These are phyloP conservation scores for Odiellus spinosus DNA, from an alignment of 2,888 invertebrate genomes.

Conservation along the genomic window DNA sequence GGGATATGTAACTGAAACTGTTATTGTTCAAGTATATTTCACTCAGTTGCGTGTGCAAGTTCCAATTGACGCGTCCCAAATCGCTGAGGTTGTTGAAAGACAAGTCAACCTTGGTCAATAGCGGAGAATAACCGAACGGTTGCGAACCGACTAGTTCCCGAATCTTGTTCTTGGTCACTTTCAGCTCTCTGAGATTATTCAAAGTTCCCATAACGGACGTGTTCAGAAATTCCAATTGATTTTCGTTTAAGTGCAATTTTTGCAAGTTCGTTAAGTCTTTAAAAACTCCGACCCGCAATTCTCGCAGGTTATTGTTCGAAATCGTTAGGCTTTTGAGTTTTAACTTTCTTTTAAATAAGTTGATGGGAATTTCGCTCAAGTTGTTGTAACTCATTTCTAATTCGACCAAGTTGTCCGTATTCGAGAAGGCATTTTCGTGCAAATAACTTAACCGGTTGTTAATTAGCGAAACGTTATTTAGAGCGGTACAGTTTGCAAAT, in stretches of 20 bases:
- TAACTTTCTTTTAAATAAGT: constrained; percentile 10
- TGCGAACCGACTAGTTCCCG: constrained; percentile 37
- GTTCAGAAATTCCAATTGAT: constrained; percentile 8
- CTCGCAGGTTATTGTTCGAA: constrained; percentile 11
- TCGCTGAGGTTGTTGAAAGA: constrained; percentile 44
- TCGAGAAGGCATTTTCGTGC: constrained; percentile 14
- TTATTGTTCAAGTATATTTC: constrained; percentile 18
- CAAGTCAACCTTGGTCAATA: constrained; percentile 52
- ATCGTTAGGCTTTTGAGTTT: constrained; percentile 10
- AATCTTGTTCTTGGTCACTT: constrained; percentile 43
- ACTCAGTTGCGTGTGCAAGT: constrained; percentile 14
- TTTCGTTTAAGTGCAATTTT: constrained; percentile 8
- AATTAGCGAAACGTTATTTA: not conserved
- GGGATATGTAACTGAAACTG: constrained; percentile 6
- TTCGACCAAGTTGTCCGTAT: constrained; percentile 14
- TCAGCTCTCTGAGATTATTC: constrained; percentile 34
- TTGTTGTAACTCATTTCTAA: constrained; percentile 18
- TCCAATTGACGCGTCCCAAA: constrained; percentile 37
- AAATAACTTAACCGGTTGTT: constrained; percentile 13
- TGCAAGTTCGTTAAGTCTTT: constrained; percentile 7
- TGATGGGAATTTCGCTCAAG: not conserved
- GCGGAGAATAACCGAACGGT: constrained; percentile 45
- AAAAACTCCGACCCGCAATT: constrained; percentile 9
- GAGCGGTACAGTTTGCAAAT: not conserved
- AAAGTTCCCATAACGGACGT: constrained; percentile 13